Evolutionary conservation across 2,797 vertebrate species (phyloP).

Genomic region (Streptopelia turtur): DNA sequence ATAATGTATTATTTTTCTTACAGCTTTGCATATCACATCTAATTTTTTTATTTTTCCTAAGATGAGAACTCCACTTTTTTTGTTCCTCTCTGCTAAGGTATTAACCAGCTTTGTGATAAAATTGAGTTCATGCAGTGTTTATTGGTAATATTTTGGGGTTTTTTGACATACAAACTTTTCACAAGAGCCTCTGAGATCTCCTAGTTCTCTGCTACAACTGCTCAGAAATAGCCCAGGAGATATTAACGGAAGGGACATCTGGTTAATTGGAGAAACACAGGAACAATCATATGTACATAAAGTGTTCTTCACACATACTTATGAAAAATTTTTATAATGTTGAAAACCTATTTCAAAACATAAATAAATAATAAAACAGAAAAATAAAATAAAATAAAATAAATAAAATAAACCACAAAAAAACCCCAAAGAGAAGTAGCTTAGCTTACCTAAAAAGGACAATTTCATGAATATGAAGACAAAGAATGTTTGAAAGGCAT

Average conservation of each 20-base stretch:
- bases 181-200: neutral
- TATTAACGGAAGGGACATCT: neutral
- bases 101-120: neutral
- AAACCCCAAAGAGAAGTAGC: neutral
- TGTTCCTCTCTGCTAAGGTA: neutral
- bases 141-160: neutral
- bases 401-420: neutral
- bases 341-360: neutral
- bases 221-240: neutral
- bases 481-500: neutral
- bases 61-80: neutral
- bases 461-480: neutral
- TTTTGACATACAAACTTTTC: neutral
- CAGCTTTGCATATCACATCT: neutral
- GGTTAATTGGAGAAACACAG: neutral
- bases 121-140: neutral
- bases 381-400: neutral
- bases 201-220: neutral
- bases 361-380: neutral
- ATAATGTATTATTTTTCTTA: neutral
- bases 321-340: rapidly evolving
- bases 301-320: neutral
- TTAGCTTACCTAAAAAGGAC: neutral
- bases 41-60: neutral
- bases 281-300: rapidly evolving